Evolutionary conservation across 1,140 invertebrate species (phyloP), one percentile per base, ranked within the genome.

Genomic region (Leptopilina clavipes): DNA sequence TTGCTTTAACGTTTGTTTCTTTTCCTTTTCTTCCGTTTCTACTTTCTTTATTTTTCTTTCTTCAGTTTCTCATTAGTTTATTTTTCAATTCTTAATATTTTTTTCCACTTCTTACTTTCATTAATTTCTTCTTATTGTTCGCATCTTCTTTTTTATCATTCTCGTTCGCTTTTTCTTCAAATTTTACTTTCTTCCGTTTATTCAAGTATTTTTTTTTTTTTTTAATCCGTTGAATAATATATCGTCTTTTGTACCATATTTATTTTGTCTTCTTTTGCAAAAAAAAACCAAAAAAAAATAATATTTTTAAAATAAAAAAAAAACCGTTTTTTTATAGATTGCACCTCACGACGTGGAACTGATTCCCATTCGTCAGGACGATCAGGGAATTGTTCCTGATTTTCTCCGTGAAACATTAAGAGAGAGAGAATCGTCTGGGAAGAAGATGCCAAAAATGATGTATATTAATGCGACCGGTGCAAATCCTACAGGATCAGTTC

Each of bases 401-500:
- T 76, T 86, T 52, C 79, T 93, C 1, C 77, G 88, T 9, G 81
- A 91, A 52, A 86, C 86, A 1, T 80, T 93, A 17, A 87, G 90
- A 73, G 88, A 91, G 37, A 88, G 92, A 52, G 82, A 89, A 78
- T 72, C 85, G 10, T 89, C 88, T 44, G 90, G 90, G 3, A 88
- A 88, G 73, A 91, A 90, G 83, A 93, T 93, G 93, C 93, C 93
- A 0, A 92, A 92, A 82, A 75, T 93, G 44, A 85, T 94, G 85
- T 94, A 94, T 82, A 82, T 93, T 1, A 93, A 93, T 72, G 91
- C 93, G 0, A 93, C 92, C 2, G 93, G 92, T 3, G 84, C 83
- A 14, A 96, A 96, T 87, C 95, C 95, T 6, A 94, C 93, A 0
- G 95, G 95, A 8, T 90, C 91, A 11, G 92, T 94, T 8, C 89